Base-by-base conservation (phyloP, 2,888 invertebrate genomes). In the Sarcophaga caerulescens region DNA sequence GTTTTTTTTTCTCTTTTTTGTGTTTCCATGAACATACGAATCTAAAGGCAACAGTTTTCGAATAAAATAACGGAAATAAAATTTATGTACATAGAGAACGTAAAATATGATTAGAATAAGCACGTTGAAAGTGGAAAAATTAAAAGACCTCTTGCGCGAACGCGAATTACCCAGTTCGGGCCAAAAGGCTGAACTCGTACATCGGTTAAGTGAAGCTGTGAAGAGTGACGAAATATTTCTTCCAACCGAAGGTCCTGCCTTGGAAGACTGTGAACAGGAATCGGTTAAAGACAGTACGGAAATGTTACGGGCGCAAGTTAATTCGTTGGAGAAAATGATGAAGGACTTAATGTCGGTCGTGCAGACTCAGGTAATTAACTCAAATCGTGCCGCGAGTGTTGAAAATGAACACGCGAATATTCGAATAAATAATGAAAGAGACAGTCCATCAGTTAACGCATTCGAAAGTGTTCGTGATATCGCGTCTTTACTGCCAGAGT, bases 401-500 rank as follows among this genome's bases (percentile, higher is more conserved):
- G 65, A 62, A 21, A 44, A 19, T 12, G 60, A 60, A 35, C 57
- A 47, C 12, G 47, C 14, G 12, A 47, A 47, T 47, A 47, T 47
- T 47, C 47, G 47, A 47, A 14, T 47, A 47, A 47, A 14, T 14
- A 47, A 47, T 14, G 47, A 47, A 47, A 47, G 47, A 47, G 47
- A 47, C 47, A 47, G 47, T 47, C 14, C 14, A 12, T 14, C 47
- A 17, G 44, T 8, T 57, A 81, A 75, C 45, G 44, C 75, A 14
- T 68, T 44, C n/a, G 85, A 70, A 12, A 83, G 44, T 63, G 59
- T 76, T n/a, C 66, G 59, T 35, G 76, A 71, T 52, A 71, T 82
- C 1, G 45, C 79, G 47, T 59, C 71, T 60, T 65, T 82, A 52
- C 19, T 87, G 47, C 82, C 84, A 14, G 81, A 81, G 45, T 83